phyloP scores from a whole-genome alignment of 2,113 vertebrate species.

The Psittacula cyanocephala region DNA sequence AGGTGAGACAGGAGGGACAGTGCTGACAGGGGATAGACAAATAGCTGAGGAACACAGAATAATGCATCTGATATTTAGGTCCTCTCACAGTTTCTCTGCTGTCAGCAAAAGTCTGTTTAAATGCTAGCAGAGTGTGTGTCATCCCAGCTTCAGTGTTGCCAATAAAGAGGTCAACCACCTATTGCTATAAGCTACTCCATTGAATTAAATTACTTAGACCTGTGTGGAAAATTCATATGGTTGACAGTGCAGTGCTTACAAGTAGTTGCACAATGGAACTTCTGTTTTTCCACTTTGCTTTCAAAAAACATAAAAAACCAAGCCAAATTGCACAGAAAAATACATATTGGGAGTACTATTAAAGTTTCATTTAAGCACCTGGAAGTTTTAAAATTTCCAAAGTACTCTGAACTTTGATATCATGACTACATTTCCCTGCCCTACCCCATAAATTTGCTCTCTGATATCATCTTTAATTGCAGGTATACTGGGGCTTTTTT shows the following conservation, averaged over 20 bases:
- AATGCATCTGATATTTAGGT: background rate
- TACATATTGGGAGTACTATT: background rate
- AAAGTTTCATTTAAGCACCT: background rate
- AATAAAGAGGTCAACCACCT: background rate
- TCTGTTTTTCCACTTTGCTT: constrained; percentile 37
- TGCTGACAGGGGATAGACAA: background rate
- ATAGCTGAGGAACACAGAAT: background rate
- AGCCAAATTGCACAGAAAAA: background rate
- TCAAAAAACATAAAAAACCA: background rate
- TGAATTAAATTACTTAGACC: constrained; percentile 10
- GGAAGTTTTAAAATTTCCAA: background rate
- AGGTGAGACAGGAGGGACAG: background rate
- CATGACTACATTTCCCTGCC: background rate
- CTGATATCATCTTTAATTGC: background rate
- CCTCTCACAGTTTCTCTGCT: background rate
- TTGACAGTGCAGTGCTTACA: background rate
- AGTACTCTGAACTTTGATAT: background rate
- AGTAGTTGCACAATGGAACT: background rate
- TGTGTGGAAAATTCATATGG: constrained; percentile 19
- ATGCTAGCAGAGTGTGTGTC: background rate
- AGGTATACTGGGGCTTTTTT: background rate
- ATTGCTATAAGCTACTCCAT: background rate
- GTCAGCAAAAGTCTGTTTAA: constrained; percentile 33
- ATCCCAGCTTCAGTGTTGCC: background rate
- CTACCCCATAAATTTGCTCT: background rate